Evolutionary conservation across 2,113 vertebrate genomes (phyloP).

Genomic region (Cheilinus undulatus): DNA sequence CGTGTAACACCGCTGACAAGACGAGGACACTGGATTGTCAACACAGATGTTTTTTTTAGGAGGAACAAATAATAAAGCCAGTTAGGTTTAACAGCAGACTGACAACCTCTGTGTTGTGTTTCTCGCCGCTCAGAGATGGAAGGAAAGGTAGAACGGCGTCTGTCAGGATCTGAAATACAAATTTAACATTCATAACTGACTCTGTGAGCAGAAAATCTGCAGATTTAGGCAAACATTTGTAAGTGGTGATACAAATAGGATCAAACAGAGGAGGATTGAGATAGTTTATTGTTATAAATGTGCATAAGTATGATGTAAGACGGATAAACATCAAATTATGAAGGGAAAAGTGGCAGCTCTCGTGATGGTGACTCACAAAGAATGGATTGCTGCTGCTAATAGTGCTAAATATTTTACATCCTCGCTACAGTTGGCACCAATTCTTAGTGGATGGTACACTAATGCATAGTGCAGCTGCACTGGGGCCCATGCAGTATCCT

Average conservation of each 20-base stretch:
- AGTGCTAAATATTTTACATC: no score
- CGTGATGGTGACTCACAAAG: no score
- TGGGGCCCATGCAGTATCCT: no score
- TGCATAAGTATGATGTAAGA: neutral
- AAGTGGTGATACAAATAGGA: neutral
- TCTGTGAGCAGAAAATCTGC: neutral
- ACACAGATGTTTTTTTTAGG: constrained; percentile 15
- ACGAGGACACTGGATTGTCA: constrained; percentile 16
- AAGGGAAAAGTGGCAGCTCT: neutral
- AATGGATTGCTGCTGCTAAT: no score
- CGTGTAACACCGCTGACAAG: constrained; percentile 3
- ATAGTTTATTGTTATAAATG: neutral
- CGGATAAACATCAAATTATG: neutral
- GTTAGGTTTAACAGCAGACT: constrained; percentile 34
- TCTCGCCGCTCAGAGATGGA: neutral
- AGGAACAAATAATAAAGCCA: constrained; percentile 35
- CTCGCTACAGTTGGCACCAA: no score
- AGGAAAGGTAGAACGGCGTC: neutral
- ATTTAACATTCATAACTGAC: neutral
- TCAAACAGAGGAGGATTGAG: neutral
- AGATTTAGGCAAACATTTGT: neutral
- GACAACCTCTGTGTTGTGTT: neutral
- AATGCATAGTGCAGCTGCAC: no score
- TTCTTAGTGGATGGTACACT: no score
- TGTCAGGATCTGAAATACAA: neutral